Evolutionary conservation across 2,113 vertebrate genomes (phyloP).

Genomic region (Bettongia penicillata): DNA sequence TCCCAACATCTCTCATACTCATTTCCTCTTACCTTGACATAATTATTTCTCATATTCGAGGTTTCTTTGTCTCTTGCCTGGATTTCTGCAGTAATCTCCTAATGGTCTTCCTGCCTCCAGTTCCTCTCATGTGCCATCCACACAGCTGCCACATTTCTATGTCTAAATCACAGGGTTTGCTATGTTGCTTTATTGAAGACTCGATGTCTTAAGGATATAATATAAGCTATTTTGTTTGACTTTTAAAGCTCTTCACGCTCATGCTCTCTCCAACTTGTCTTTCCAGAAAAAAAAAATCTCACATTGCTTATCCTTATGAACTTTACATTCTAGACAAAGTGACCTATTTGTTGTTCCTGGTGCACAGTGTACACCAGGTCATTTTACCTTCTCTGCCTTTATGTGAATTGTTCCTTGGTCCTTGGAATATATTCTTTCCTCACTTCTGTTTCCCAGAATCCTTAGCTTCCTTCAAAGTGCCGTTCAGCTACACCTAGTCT

Average conservation of each 20-base stretch:
- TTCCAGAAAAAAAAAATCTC: neutral
- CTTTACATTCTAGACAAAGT: neutral
- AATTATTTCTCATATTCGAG: neutral
- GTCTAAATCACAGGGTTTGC: neutral
- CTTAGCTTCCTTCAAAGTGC: neutral
- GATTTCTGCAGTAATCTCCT: neutral
- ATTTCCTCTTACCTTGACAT: neutral
- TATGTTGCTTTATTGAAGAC: neutral
- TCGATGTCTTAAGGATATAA: neutral
- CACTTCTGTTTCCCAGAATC: neutral
- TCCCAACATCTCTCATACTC: neutral
- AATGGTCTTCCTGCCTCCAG: neutral
- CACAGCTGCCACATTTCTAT: neutral
- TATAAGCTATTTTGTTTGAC: neutral
- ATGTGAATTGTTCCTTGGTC: neutral
- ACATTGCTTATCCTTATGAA: neutral
- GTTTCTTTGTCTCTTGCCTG: neutral
- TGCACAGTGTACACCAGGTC: neutral
- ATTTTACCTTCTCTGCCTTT: neutral
- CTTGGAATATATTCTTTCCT: neutral
- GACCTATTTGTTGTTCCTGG: neutral
- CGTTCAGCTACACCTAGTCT: neutral
- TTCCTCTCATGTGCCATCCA: neutral
- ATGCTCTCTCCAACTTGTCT: neutral
- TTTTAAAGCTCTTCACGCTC: neutral